Percentiles rank a stretch among this genome's conserved stretches.
Conservation (phyloP, 2,797 vertebrate genomes). For the Pteropus rufus region DNA sequence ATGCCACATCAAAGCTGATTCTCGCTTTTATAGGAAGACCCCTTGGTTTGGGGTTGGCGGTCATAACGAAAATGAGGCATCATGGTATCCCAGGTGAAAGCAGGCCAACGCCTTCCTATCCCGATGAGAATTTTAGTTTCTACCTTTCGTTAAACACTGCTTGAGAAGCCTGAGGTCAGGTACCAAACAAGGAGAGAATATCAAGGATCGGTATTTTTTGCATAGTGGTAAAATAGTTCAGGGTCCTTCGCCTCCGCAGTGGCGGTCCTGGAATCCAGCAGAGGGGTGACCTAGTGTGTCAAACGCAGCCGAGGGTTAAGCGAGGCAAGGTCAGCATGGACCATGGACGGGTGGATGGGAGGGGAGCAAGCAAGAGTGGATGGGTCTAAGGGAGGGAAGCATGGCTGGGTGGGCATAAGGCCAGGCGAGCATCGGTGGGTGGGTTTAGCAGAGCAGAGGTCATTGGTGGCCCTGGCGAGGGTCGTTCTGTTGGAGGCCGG, state of each 20-base stretch:
- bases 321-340: neutral
- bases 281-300: too few relatives aligned
- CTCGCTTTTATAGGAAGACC: fast-evolving
- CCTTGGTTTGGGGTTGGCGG: neutral
- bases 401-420: too few relatives aligned
- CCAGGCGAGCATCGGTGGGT: neutral
- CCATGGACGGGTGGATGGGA: neutral
- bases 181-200: fast-evolving
- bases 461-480: neutral
- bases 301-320: neutral
- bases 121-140: neutral
- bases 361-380: neutral
- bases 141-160: neutral
- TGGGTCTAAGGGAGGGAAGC: neutral
- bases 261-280: neutral
- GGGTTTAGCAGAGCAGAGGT: neutral
- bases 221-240: neutral
- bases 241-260: neutral
- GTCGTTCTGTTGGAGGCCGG: neutral
- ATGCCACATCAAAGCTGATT: neutral
- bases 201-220: neutral
- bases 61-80: too few relatives aligned
- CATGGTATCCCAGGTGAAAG: neutral
- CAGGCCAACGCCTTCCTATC: neutral
- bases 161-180: neutral